Conservation (phyloP, 2,797 vertebrate genomes). For the Telmatherina bonti region DNA sequence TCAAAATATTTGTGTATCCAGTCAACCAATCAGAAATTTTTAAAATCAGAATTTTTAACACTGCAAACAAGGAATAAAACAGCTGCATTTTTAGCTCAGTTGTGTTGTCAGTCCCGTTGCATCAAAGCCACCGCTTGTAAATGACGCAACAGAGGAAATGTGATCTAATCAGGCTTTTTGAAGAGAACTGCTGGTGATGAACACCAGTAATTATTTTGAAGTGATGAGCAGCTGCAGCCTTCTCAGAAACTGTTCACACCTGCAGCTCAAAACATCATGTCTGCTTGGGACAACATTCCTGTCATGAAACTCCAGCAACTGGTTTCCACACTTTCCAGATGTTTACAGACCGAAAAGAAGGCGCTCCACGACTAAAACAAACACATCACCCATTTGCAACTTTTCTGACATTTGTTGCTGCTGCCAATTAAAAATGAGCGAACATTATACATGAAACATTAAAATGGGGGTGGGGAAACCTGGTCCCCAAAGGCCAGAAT, state of each 20-base stretch:
- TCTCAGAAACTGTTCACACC: constrained; percentile 37
- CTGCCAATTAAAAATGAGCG: too few relatives aligned
- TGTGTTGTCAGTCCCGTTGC: background rate
- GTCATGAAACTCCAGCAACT: too few relatives aligned
- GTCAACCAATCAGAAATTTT: background rate
- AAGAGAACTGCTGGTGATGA: constrained; percentile 35
- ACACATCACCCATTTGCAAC: too few relatives aligned
- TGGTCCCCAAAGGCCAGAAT: too few relatives aligned
- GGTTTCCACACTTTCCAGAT: too few relatives aligned
- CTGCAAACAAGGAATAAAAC: background rate
- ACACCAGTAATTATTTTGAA: constrained; percentile 33
- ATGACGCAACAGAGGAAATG: constrained; percentile 23
- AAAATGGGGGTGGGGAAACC: too few relatives aligned
- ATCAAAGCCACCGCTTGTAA: constrained; percentile 10
- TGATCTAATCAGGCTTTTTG: constrained; percentile 17
- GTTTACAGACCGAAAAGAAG: too few relatives aligned
- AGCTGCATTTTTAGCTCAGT: background rate
- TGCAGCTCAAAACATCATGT: constrained; percentile 42
- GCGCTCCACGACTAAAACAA: too few relatives aligned
- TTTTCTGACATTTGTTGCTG: too few relatives aligned
- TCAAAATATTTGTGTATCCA: background rate
- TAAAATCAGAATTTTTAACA: background rate
- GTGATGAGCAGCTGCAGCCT: constrained; percentile 50
- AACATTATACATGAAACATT: too few relatives aligned
- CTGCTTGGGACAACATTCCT: constrained; percentile 24